These are phyloP conservation scores for Epirrita christyi DNA, from an alignment of 2,888 invertebrate genomes.

Conservation along the genomic window DNA sequence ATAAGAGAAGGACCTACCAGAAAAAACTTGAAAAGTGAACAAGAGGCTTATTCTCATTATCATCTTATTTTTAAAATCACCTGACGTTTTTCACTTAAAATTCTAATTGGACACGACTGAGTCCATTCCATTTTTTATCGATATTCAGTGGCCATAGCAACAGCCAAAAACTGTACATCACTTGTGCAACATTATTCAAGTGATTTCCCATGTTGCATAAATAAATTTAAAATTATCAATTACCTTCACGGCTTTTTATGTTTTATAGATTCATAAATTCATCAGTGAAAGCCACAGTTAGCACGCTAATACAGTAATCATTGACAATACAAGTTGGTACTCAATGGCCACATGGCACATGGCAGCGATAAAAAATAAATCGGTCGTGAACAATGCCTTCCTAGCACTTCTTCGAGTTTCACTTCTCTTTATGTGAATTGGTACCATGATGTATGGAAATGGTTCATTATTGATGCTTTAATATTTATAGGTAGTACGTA, in stretches of 20 bases:
- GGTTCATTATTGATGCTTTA: conserved; percentile 8
- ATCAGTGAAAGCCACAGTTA: conserved; percentile 68
- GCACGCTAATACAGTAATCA: conserved; percentile 60
- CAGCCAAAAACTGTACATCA: too few species aligned
- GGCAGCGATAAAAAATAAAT: conserved; percentile 53
- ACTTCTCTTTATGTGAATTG: conserved; percentile 44
- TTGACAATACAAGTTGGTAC: conserved; percentile 40
- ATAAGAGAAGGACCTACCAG: too few species aligned
- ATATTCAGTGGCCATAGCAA: too few species aligned
- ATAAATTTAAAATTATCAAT: conserved; percentile 25
- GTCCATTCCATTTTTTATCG: too few species aligned
- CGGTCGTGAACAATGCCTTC: conserved; percentile 62
- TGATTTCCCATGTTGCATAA: conserved; percentile 28
- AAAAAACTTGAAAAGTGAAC: too few species aligned
- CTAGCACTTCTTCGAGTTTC: conserved; percentile 63
- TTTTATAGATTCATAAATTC: conserved; percentile 43
- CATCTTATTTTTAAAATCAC: too few species aligned
- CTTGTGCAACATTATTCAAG: conserved; percentile 25
- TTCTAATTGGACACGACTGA: too few species aligned
- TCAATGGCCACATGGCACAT: conserved; percentile 42
- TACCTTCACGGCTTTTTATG: conserved; percentile 36
- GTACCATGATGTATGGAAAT: conserved; percentile 29
- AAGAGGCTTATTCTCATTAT: too few species aligned
- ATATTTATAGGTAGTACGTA: neutral
- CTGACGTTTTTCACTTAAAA: too few species aligned